phyloP scores from a whole-genome alignment of 2,888 invertebrate genomes.

The Julus scanicus region DNA sequence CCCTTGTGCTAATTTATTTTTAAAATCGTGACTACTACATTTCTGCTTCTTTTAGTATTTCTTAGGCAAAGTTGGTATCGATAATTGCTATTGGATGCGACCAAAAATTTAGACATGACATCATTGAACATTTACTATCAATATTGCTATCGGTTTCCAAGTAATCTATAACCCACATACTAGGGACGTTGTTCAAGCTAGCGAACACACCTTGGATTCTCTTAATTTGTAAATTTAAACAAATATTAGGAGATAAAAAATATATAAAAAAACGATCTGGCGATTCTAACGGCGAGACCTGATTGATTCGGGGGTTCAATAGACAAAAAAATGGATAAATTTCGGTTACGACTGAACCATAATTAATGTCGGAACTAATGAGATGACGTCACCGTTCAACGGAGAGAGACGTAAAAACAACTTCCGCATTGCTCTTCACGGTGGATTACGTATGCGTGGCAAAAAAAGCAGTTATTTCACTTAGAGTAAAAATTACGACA shows the following conservation, averaged over 20 bases:
- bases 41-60: too few relatives aligned
- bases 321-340: background rate
- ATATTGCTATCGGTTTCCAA: background rate
- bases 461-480: slow-evolving; percentile 31
- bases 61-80: too few relatives aligned
- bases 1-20: too few relatives aligned
- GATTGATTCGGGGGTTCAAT: background rate
- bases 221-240: background rate
- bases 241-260: background rate
- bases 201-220: background rate
- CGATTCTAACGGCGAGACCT: background rate
- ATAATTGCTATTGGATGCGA: too few relatives aligned
- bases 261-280: background rate
- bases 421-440: slow-evolving; percentile 47
- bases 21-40: too few relatives aligned
- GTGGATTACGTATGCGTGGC: slow-evolving; percentile 8
- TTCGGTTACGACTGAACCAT: slow-evolving; percentile 12
- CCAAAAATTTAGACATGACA: too few relatives aligned
- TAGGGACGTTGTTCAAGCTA: background rate
- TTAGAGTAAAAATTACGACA: slow-evolving; percentile 34
- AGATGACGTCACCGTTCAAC: background rate
- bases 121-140: background rate
- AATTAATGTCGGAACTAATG: slow-evolving; percentile 43
- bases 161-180: background rate
- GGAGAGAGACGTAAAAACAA: background rate